phyloP scores from a whole-genome alignment of 2,888 invertebrate genomes.

The Scelioninae gen. 2 region DNA sequence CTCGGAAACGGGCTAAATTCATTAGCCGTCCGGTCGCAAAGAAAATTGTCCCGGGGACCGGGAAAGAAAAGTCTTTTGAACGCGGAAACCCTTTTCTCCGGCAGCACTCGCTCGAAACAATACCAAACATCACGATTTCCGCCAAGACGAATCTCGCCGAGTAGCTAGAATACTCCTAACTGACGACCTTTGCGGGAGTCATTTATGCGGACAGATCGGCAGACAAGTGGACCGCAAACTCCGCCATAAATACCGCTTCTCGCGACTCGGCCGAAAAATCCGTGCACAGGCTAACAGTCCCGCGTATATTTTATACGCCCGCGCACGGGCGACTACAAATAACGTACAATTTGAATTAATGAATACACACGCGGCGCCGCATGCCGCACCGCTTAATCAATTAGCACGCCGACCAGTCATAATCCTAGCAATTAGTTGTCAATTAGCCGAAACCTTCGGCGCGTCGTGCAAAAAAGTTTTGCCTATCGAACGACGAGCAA shows the following conservation, averaged over 20 bases:
- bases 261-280: slow-evolving; percentile 44
- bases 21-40: background rate
- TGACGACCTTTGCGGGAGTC: slow-evolving; percentile 23
- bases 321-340: slow-evolving; percentile 22
- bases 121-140: slow-evolving; percentile 39
- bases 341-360: slow-evolving; percentile 45
- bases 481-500: background rate
- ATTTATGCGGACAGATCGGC: slow-evolving; percentile 34
- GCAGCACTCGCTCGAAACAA: slow-evolving; percentile 24
- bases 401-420: slow-evolving; percentile 41
- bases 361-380: slow-evolving; percentile 22
- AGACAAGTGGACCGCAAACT: slow-evolving; percentile 33
- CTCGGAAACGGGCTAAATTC: slow-evolving; percentile 7
- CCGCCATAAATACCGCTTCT: slow-evolving; percentile 41
- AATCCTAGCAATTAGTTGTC: slow-evolving; percentile 29
- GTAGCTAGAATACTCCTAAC: slow-evolving; percentile 12
- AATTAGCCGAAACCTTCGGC: slow-evolving; percentile 23
- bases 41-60: background rate
- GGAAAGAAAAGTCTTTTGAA: slow-evolving; percentile 16
- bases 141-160: slow-evolving; percentile 30
- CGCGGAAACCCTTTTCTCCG: slow-evolving; percentile 1
- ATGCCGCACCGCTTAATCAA: slow-evolving; percentile 31
- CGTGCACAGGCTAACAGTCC: slow-evolving; percentile 30
- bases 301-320: slow-evolving; percentile 23
- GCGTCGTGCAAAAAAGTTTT: background rate